phyloP scores from a whole-genome alignment of 2,797 vertebrate species.

The Onychomys leucogaster region DNA sequence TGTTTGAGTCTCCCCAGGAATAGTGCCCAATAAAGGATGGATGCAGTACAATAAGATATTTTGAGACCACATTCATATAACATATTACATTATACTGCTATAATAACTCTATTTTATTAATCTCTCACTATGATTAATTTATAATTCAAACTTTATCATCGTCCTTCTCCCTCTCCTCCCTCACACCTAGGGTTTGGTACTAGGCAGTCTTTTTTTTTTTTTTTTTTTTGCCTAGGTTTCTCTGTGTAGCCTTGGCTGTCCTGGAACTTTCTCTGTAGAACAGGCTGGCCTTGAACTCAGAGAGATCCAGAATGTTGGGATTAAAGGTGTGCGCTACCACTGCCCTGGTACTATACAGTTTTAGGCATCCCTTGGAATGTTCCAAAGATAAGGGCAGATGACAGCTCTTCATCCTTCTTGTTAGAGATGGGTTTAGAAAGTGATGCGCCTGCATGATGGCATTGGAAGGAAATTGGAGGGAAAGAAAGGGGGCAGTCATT shows the following conservation, averaged over 20 bases:
- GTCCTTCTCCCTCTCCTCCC: no score
- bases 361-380: neutral
- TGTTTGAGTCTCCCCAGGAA: neutral
- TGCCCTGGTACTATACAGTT: neutral
- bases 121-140: neutral
- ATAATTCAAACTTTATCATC: neutral
- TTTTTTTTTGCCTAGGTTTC: no score
- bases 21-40: neutral
- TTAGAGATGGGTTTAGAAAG: neutral
- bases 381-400: no score
- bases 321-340: fast-evolving
- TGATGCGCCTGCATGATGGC: neutral
- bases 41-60: neutral
- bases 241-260: no score
- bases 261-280: no score
- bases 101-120: neutral
- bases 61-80: neutral
- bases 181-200: no score
- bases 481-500: neutral
- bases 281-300: no score
- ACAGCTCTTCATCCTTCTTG: neutral
- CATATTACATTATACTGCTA: neutral
- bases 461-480: neutral
- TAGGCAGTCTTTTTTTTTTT: no score
- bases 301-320: neutral